Percentiles rank a stretch among this genome's conserved stretches.
phyloP scores from a whole-genome alignment of 2,888 invertebrate species.

The Caprella mutica region DNA sequence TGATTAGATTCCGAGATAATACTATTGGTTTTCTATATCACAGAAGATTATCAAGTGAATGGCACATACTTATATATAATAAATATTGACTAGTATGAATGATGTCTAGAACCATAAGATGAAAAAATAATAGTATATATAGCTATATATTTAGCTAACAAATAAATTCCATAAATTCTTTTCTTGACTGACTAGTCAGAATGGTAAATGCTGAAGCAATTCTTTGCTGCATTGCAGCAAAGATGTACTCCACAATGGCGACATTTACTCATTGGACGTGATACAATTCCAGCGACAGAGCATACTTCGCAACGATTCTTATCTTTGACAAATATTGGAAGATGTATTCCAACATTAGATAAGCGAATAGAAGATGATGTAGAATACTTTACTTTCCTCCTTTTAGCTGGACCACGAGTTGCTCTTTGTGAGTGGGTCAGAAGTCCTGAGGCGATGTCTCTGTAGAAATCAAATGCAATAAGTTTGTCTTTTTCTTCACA shows the following conservation, averaged over 20 bases:
- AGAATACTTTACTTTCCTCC: slow-evolving; percentile 8
- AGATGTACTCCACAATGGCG: slow-evolving; percentile 16
- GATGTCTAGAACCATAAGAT: no score
- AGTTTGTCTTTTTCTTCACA: not conserved
- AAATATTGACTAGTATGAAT: no score
- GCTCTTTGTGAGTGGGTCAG: not conserved
- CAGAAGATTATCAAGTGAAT: no score
- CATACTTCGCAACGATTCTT: slow-evolving; percentile 18
- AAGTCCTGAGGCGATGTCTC: not conserved
- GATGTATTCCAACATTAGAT: not conserved
- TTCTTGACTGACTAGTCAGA: no score
- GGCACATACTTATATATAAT: no score
- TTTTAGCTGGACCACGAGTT: not conserved
- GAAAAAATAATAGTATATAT: no score
- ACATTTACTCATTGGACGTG: slow-evolving; percentile 4
- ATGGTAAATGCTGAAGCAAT: slow-evolving; percentile 14
- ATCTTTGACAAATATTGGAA: slow-evolving; percentile 8
- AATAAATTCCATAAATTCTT: no score
- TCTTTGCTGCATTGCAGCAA: slow-evolving; percentile 16
- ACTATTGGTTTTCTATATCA: no score
- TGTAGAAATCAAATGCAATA: not conserved
- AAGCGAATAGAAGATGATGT: not conserved
- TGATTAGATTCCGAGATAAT: no score
- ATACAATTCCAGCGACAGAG: slow-evolving; percentile 11
- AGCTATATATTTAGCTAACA: no score